Evolutionary conservation across 1,140 invertebrate genomes (phyloP), one percentile per base, ranked within the genome.

Genomic region (Macrocentrus cingulum): DNA sequence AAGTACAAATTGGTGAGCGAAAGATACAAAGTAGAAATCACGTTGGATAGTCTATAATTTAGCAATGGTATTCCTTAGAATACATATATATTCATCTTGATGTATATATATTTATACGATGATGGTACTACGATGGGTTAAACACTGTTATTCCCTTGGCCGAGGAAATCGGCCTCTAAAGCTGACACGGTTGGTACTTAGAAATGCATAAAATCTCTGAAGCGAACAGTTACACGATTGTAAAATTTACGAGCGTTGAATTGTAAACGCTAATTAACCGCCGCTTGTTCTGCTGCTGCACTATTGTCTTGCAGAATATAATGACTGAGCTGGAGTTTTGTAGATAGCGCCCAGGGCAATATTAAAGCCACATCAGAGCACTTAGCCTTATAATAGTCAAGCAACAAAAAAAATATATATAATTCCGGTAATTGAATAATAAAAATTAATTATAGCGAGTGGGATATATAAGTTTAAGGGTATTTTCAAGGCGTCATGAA

Each of bases 121-220:
- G 36, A n/a, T n/a, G n/a, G n/a, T n/a, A n/a, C n/a, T 56, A 56
- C 46, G 18, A 49, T 16, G 23, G n/a, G 29, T 49, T 49, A 49
- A 49, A 34, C 25, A 49, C 25, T 32, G 46, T 49, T 34, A 49
- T 49, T 34, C 15, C 11, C 7, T 37, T 16, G 23, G 25, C 53
- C 36, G 48, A 46, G 53, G 42, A 29, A 56, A 56, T 45, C 20
- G 20, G 39, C 23, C 45, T 32, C 29, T 11, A 44, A 13, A 44
- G 22, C 11, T 23, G 45, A 49, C 13, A 19, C 25, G 22, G 15
- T 32, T 18, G 46, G 42, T 36, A 56, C 53, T 56, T 46, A 32
- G 42, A 56, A 46, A 56, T 36, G 53, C 53, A 56, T 55, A 55
- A 55, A 55, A 55, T 55, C 11, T 39, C 13, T 39, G 36, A 39